These are phyloP conservation scores for Tenualosa ilisha DNA, from an alignment of 2,797 vertebrate genomes.

Conservation along the genomic window DNA sequence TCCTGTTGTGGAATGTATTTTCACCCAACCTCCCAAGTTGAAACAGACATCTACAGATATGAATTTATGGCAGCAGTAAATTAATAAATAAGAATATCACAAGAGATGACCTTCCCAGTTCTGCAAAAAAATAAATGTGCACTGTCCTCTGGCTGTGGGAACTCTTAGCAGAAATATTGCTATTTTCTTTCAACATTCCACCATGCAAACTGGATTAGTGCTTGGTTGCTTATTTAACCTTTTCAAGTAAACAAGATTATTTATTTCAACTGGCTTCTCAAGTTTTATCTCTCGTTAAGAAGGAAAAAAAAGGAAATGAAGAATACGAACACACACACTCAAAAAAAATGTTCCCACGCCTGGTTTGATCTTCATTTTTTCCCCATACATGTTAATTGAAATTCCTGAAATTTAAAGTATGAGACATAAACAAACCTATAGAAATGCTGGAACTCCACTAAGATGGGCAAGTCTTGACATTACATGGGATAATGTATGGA, in stretches of 20 bases:
- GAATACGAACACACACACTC: conserved; percentile 39
- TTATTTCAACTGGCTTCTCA: conserved; percentile 55
- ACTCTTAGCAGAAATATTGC: conserved; percentile 54
- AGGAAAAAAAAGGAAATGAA: conserved; percentile 42
- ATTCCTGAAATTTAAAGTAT: neutral
- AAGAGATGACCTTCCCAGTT: conserved; percentile 62
- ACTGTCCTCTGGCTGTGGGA: conserved; percentile 53
- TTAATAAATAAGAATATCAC: conserved; percentile 73
- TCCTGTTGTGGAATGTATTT: conserved; percentile 54
- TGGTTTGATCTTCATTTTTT: conserved; percentile 7
- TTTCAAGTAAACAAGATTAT: conserved; percentile 57
- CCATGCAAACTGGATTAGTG: conserved; percentile 57
- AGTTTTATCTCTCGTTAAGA: conserved; percentile 51
- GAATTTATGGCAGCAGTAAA: conserved; percentile 71
- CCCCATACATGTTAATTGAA: conserved; percentile 9
- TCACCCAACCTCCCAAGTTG: conserved; percentile 68
- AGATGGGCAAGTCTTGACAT: neutral
- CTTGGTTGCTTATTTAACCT: conserved; percentile 58
- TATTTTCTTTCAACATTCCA: conserved; percentile 56
- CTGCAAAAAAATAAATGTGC: conserved; percentile 60
- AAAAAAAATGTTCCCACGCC: conserved; percentile 46
- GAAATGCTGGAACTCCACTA: neutral
- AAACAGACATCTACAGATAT: conserved; percentile 62
- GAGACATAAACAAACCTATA: neutral
- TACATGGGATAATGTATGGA: neutral